Percentiles rank a stretch among this genome's conserved stretches.
Conservation (phyloP, 37 sponge, comb jelly and placozoan genomes). For the Cliona cf. orientalis region DNA sequence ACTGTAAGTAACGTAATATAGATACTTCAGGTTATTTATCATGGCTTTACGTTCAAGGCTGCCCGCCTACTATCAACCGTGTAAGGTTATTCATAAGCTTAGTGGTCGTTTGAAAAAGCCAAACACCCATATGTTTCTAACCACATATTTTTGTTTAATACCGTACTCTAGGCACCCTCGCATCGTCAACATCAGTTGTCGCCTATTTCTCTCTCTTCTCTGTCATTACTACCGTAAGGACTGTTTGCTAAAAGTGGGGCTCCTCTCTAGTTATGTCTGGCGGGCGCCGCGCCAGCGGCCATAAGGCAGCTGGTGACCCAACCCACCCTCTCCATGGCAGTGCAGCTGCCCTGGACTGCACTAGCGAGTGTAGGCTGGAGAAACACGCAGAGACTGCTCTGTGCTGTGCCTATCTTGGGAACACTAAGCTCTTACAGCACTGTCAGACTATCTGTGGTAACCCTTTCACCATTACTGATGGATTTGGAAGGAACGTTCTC, state of each 20-base stretch:
- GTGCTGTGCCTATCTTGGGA: slow-evolving; percentile 43
- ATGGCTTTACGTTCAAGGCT: too few species aligned
- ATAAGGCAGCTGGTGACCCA: too few species aligned
- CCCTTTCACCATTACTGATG: slow-evolving; percentile 42
- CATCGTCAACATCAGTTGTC: not conserved
- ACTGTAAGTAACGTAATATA: too few species aligned
- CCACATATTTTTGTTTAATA: not conserved
- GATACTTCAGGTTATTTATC: too few species aligned
- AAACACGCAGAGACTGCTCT: slow-evolving; percentile 39
- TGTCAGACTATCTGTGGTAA: slow-evolving; percentile 67
- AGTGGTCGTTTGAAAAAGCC: too few species aligned
- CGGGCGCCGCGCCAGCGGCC: too few species aligned
- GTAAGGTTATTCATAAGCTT: too few species aligned
- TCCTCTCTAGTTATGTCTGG: too few species aligned
- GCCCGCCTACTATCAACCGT: too few species aligned
- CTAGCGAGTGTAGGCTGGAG: slow-evolving; percentile 35
- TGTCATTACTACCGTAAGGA: not conserved
- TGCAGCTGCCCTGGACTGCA: slow-evolving; percentile 43
- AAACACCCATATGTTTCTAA: too few species aligned
- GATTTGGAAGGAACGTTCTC: slow-evolving; percentile 55
- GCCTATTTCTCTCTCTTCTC: not conserved
- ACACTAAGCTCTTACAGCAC: slow-evolving; percentile 62
- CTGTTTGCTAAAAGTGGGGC: not conserved
- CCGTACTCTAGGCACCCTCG: not conserved
- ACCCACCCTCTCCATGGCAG: not conserved